Evolutionary conservation across 2,888 invertebrate species (phyloP).

Genomic region (Lasioglossum figueresi): DNA sequence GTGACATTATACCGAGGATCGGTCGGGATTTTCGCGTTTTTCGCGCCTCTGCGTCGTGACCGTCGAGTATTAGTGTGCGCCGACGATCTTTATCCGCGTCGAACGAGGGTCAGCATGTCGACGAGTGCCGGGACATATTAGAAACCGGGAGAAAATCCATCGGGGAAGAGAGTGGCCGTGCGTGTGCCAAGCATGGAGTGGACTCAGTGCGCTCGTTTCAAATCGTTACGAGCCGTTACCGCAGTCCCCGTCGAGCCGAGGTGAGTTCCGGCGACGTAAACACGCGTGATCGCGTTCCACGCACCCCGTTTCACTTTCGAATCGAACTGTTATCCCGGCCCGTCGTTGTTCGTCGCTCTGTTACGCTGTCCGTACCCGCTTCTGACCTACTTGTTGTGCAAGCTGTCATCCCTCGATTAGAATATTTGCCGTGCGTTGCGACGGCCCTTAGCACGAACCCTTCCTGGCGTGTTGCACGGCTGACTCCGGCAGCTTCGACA

Average conservation of each 20-base stretch:
- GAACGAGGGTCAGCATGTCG: slow-evolving; percentile 52
- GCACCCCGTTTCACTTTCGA: slow-evolving; percentile 28
- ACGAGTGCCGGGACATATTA: slow-evolving; percentile 48
- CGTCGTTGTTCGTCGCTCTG: slow-evolving; percentile 1
- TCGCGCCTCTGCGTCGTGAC: slow-evolving; percentile 65
- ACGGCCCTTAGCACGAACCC: slow-evolving; percentile 17
- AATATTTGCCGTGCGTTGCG: slow-evolving; percentile 30
- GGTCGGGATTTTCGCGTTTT: slow-evolving; percentile 64
- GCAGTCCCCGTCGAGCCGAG: slow-evolving; percentile 65
- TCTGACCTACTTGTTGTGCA: slow-evolving; percentile 75
- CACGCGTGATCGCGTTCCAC: slow-evolving; percentile 45
- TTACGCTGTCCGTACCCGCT: slow-evolving; percentile 26
- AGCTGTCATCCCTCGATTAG: slow-evolving; percentile 71
- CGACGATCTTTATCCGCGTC: slow-evolving; percentile 54
- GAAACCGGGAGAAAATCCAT: slow-evolving; percentile 44
- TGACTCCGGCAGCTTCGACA: slow-evolving; percentile 8
- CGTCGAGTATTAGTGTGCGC: slow-evolving; percentile 56
- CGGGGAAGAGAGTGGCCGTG: slow-evolving; percentile 51
- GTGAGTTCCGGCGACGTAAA: slow-evolving; percentile 62
- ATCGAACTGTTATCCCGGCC: slow-evolving; percentile 19
- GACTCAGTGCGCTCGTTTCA: slow-evolving; percentile 76
- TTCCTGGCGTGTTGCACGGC: slow-evolving; percentile 11
- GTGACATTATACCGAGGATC: slow-evolving; percentile 65
- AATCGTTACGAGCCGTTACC: slow-evolving; percentile 75
- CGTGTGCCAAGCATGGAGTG: slow-evolving; percentile 77